Evolutionary conservation across 2,888 invertebrate species (phyloP).

Genomic region (Rhagonycha fulva): DNA sequence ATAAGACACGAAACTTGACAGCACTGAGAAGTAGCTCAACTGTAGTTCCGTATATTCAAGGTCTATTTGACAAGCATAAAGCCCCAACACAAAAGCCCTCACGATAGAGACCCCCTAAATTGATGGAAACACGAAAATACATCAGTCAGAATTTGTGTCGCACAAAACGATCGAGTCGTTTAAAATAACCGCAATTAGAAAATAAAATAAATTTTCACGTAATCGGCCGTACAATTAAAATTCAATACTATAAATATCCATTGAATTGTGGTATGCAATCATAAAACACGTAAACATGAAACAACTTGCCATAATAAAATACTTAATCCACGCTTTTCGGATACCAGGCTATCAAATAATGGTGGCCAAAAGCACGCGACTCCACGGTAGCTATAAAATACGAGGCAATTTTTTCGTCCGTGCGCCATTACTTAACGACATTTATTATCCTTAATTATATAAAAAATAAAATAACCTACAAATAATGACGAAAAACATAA

Average conservation of each 20-base stretch:
- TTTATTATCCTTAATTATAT: slow-evolving; percentile 16
- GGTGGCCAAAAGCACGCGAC: slow-evolving; percentile 24
- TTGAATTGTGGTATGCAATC: slow-evolving; percentile 7
- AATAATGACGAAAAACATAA: not conserved
- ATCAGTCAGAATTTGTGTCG: not conserved
- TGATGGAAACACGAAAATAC: not conserved
- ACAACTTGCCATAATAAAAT: slow-evolving; percentile 20
- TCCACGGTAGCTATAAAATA: slow-evolving; percentile 20
- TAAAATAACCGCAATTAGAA: not conserved
- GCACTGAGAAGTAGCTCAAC: not conserved
- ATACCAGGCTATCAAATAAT: slow-evolving; percentile 26
- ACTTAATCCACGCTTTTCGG: slow-evolving; percentile 22
- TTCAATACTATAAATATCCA: slow-evolving; percentile 13
- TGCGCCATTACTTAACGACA: slow-evolving; percentile 15
- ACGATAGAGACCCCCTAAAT: slow-evolving; percentile 9
- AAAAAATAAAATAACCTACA: slow-evolving; percentile 6
- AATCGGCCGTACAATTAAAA: slow-evolving; percentile 11
- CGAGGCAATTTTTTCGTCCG: slow-evolving; percentile 20
- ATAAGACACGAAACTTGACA: slow-evolving; percentile 2
- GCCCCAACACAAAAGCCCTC: slow-evolving; percentile 16
- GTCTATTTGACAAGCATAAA: slow-evolving; percentile 21
- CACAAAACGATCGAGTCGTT: not conserved
- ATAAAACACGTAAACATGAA: slow-evolving; percentile 21
- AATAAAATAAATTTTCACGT: not conserved
- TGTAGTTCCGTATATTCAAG: not conserved